Base-by-base conservation (phyloP, 2,113 vertebrate species). In the Lutjanus erythropterus region DNA sequence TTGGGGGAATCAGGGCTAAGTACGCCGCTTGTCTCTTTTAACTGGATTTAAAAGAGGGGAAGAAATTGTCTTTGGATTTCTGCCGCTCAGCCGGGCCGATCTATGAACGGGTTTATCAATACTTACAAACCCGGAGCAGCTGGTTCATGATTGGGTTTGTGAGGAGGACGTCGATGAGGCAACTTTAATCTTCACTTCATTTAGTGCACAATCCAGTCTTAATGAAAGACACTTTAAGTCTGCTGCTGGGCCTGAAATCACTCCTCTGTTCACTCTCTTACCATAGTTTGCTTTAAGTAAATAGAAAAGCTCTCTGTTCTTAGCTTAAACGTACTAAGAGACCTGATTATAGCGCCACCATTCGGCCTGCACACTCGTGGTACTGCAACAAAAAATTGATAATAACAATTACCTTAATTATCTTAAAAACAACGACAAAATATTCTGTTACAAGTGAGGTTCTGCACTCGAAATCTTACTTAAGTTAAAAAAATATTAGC, bases 161-260 rank as follows among this genome's bases (percentile, higher is more conserved):
- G 16, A 59, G 64, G 18, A 9, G 18, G 6, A 65, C 1, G 39
- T 77, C 25, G 18, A 80, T 46, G 39, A 9, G n/a, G 47, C 41
- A 56, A 44, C 76, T 61, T 83, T 53, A 65, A 85, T 55, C 64
- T 66, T 19, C 33, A 10, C 47, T 67, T 74, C 23, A 47, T 71
- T 71, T 35, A 9, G 27, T 8, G 15, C 12, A 2, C n/a, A 37
- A 15, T 18, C 23, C 49, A 19, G 16, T 6, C 11, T 6, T n/a
- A 12, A 37, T 42, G 44, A 55, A 53, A 53, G 18, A 25, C 46
- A n/a, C 37, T 56, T 56, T 2, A 29, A 9, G 25, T 52, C 6
- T 37, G 1, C 10, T 5, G 18, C 53, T 10, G 27, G 5, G 31
- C 35, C 18, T 5, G 31, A 33, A 14, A 7, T 58, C 55, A 11